Evolutionary conservation across 2,888 invertebrate species (phyloP), one percentile per base, ranked within the genome.

Genomic region (Athetis lepigone): DNA sequence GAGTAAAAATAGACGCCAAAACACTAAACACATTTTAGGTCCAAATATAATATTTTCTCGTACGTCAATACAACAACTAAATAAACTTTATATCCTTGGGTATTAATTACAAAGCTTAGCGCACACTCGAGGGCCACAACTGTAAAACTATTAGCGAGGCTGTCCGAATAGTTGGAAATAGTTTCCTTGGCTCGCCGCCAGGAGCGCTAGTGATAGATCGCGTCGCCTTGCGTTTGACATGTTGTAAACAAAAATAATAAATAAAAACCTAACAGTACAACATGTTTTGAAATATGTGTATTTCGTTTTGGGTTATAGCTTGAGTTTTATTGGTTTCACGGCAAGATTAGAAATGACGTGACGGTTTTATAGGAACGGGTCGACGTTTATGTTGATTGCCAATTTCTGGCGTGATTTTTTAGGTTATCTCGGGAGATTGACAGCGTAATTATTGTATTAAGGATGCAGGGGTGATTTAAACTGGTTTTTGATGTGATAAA

Each of bases 241-340:
- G 84, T 85, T 88, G 89, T 90, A 92, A 92, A 92, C 91, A 92
- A 91, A 92, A 92, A 91, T 89, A 92, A 90, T 90, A 91, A 91
- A 90, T 87, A 91, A 87, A 82, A 85, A 83, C 36, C 82, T 73
- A 80, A 81, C 82, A 73, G 66, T 83, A 83, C 81, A 86, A 69
- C 77, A 86, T 88, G 88, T 90, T 89, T 89, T 88, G 87, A 88
- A 88, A 87, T 87, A 88, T 85, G 83, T 79, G 87, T 85, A 88
- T 88, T 87, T 88, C 84, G 83, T 86, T 86, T 89, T 87, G 82
- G 84, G 84, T 87, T 87, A 85, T 84, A 79, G 82, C 83, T 75
- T 71, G 82, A 86, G 87, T 90, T 92, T 92, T 91, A 92, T 92
- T 88, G 88, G 86, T 84, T 83, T 88, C 85, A 83, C 82, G 85